These are phyloP conservation scores for Phaethornis superciliosus DNA, from an alignment of 2,113 vertebrate species.

Conservation along the genomic window DNA sequence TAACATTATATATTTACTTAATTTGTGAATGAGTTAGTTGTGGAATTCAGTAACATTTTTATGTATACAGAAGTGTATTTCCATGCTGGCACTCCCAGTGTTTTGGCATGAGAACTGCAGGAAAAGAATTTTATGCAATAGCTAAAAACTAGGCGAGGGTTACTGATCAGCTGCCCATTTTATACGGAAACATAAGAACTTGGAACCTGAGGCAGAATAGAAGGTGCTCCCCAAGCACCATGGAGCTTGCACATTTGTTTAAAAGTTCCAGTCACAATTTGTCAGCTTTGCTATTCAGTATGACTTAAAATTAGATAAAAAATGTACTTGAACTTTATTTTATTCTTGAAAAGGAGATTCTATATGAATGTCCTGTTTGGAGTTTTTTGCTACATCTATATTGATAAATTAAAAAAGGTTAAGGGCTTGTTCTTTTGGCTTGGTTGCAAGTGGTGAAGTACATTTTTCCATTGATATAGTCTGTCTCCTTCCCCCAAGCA, in stretches of 20 bases:
- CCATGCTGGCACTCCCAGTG: neutral
- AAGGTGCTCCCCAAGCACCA: neutral
- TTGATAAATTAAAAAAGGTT: neutral
- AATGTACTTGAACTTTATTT: neutral
- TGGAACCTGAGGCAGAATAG: neutral
- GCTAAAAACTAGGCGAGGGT: neutral
- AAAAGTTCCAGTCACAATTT: neutral
- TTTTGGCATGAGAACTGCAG: neutral
- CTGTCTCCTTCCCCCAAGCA: neutral
- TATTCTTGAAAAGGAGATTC: neutral
- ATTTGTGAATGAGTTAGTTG: neutral
- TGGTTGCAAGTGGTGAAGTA: neutral
- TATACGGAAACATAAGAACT: neutral
- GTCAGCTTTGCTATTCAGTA: neutral
- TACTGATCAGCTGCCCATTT: neutral
- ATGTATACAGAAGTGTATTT: neutral
- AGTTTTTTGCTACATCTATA: neutral
- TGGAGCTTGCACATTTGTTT: neutral
- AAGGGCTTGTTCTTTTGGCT: neutral
- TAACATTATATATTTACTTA: neutral
- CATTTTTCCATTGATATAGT: neutral
- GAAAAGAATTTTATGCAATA: neutral
- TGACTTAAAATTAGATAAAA: neutral
- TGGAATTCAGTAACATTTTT: conserved; percentile 2
- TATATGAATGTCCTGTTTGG: neutral